phyloP scores from a whole-genome alignment of 2,888 invertebrate genomes.

The Sympetrum striolatum region DNA sequence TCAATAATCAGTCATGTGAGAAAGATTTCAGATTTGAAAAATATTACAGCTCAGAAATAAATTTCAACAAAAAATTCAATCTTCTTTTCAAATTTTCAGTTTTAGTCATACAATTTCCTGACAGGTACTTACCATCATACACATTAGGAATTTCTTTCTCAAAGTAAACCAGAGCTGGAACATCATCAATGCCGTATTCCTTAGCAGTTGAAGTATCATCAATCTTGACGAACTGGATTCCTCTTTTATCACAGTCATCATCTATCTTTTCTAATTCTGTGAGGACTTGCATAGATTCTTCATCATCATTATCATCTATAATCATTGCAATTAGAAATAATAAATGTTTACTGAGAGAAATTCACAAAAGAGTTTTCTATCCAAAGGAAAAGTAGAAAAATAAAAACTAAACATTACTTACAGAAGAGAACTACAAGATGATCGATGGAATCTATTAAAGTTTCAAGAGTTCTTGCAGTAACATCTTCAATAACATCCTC shows the following conservation, averaged over 20 bases:
- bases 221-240: constrained; percentile 92
- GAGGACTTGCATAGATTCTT: constrained; percentile 85
- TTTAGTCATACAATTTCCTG: not conserved
- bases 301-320: constrained; percentile 89
- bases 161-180: constrained; percentile 89
- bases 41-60: too few species aligned
- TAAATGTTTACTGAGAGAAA: not conserved
- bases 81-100: too few species aligned
- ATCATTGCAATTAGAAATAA: constrained; percentile 49
- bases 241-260: constrained; percentile 90
- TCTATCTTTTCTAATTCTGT: constrained; percentile 91
- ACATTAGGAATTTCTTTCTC: constrained; percentile 92
- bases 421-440: constrained; percentile 92
- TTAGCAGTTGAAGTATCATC: constrained; percentile 84
- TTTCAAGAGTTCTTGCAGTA: constrained; percentile 85
- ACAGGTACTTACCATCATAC: constrained; percentile 76
- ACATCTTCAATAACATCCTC: constrained; percentile 95
- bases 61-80: too few species aligned
- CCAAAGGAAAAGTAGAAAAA: not conserved
- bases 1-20: too few species aligned
- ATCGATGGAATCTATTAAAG: constrained; percentile 87
- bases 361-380: not conserved
- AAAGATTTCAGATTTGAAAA: too few species aligned
- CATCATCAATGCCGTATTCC: constrained; percentile 83
- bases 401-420: constrained; percentile 63